These are phyloP conservation scores for Manduca sexta DNA, from an alignment of 1,140 invertebrate genomes.

Conservation along the genomic window DNA sequence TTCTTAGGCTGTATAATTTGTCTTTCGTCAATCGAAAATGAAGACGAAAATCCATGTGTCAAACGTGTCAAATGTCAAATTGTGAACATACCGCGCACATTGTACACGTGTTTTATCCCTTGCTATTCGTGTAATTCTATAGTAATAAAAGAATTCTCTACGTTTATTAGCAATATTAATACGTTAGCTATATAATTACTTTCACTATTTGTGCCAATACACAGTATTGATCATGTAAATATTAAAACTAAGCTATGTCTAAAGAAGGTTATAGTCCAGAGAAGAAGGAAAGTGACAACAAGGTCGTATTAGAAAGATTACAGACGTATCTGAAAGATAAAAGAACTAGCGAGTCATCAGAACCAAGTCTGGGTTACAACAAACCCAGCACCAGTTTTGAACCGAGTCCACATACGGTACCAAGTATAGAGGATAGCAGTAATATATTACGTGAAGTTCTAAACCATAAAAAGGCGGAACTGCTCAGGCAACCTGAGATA, in stretches of 20 bases:
- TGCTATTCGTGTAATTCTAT: not conserved
- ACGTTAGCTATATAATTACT: not conserved
- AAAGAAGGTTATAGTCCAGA: constrained; percentile 69
- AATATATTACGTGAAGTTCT: constrained; percentile 64
- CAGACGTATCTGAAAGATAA: constrained; percentile 70
- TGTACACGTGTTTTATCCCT: constrained; percentile 24
- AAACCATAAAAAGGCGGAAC: constrained; percentile 65
- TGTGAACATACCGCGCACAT: not conserved
- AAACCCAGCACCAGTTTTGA: constrained; percentile 63
- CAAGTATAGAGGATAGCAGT: constrained; percentile 50
- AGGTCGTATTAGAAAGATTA: constrained; percentile 65
- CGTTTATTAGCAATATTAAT: not conserved
- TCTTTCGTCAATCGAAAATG: not conserved
- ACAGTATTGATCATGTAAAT: constrained; percentile 27
- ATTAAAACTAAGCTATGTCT: constrained; percentile 43
- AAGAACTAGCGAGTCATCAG: constrained; percentile 45
- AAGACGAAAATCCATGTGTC: not conserved
- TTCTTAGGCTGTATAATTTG: too few species aligned
- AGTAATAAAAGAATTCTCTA: not conserved
- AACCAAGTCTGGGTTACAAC: constrained; percentile 34
- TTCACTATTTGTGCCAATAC: not conserved
- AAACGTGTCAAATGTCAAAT: not conserved
- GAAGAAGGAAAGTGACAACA: constrained; percentile 64
- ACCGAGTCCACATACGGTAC: constrained; percentile 32
- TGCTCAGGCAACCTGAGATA: constrained; percentile 64